Base-by-base conservation (phyloP, 2,113 vertebrate genomes). In the Nerophis ophidion region DNA sequence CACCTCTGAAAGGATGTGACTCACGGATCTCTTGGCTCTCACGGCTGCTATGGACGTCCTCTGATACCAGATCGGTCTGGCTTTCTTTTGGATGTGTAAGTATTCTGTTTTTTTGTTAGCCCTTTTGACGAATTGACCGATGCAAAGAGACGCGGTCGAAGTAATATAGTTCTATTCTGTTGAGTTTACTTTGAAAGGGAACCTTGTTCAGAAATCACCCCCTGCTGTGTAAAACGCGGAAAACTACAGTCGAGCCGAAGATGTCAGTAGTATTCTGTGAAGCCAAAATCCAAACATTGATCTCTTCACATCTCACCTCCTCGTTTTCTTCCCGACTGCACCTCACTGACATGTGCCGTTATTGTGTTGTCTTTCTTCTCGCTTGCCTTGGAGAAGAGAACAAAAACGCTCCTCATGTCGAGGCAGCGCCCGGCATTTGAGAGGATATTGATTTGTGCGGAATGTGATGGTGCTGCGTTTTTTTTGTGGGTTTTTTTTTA, bases 71-170 rank as follows among this genome's bases (percentile, higher is more conserved):
- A 80, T 78, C 65, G 26, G 34, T 8, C 68, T 47, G 73, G 78
- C 57, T 61, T 57, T 71, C 61, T 60, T 26, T 83, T 66, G 65
- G 69, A 82, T 68, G 59, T 78, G 83, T 86, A 78, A 86, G 84
- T 85, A 50, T 17, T 5, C 1, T 26, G n/a, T 11, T 44, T 12
- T 59, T 62, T 61, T 63, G 58, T 69, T 57, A 66, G 70, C 49
- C 40, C 17, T n/a, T 74, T 54, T 64, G 63, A 74, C 58, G 9
- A 15, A 53, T 36, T 53, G 26, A 15, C 48, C 19, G 12, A 3
- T 36, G 35, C 26, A 35, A 13, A 62, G 60, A 64, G 33, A 62
- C 26, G 44, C 67, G 34, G 44, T 70, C 65, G 55, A 38, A 66
- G 60, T 8, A 48, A n/a, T 34, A 6, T 11, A 36, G 33, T 36